These are phyloP conservation scores for Anthonomus grandis DNA, from an alignment of 1,140 invertebrate genomes.

Conservation along the genomic window DNA sequence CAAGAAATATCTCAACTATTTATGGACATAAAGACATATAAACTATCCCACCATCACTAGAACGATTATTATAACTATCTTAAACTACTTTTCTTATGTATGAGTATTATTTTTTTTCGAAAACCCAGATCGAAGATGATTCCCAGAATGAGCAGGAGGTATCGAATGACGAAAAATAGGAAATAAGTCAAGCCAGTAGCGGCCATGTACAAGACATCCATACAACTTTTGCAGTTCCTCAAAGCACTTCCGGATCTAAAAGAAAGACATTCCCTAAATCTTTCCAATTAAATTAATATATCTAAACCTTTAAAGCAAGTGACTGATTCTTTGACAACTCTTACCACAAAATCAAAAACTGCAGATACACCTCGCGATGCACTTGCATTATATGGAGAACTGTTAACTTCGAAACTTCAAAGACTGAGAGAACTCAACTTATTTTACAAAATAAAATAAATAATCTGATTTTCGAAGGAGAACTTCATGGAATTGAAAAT, in stretches of 20 bases:
- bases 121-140: neutral
- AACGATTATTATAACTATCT: too few species aligned
- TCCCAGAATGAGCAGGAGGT: neutral
- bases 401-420: constrained; percentile 9
- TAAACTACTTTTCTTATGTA: constrained; percentile 3
- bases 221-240: too few species aligned
- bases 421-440: constrained; percentile 16
- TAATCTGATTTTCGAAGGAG: constrained; percentile 15
- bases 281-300: constrained; percentile 9
- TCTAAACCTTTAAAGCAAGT: constrained; percentile 8
- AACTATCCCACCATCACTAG: too few species aligned
- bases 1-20: neutral
- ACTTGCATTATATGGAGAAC: constrained; percentile 11
- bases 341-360: constrained; percentile 10
- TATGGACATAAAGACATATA: neutral
- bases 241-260: constrained; percentile 1
- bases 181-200: neutral
- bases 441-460: constrained; percentile 21
- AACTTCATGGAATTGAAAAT: constrained; percentile 17
- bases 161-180: neutral
- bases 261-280: constrained; percentile 1
- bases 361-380: constrained; percentile 2
- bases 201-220: neutral
- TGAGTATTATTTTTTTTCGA: neutral
- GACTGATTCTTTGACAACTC: constrained; percentile 13